phyloP scores from a whole-genome alignment of 2,888 invertebrate genomes.

The Diploptera punctata region DNA sequence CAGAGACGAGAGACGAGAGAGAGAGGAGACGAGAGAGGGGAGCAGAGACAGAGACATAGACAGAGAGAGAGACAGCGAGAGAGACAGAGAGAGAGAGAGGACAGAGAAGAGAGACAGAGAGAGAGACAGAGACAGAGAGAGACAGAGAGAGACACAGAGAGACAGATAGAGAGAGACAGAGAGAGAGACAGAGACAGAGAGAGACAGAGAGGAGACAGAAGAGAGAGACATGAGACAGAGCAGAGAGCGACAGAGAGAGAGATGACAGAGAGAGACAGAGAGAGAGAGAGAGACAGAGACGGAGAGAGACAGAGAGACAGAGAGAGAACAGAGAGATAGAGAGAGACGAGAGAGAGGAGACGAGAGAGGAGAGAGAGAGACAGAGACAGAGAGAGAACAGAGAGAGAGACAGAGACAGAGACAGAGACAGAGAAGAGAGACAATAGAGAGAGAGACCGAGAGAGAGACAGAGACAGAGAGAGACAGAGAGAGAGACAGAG shows the following conservation, averaged over 20 bases:
- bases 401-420: background rate
- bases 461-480: background rate
- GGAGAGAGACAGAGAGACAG: background rate
- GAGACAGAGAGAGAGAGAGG: no score
- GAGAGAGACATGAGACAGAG: background rate
- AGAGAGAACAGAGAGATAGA: background rate
- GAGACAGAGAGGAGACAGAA: background rate
- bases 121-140: no score
- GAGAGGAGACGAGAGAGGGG: background rate
- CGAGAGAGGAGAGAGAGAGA: background rate
- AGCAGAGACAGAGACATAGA: no score
- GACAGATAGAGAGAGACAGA: no score
- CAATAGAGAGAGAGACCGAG: background rate
- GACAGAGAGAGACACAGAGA: no score
- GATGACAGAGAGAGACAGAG: background rate
- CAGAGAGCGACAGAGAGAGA: background rate
- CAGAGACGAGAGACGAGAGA: no score
- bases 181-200: background rate
- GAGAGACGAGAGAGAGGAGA: background rate
- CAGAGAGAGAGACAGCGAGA: no score
- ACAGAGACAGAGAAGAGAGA: background rate
- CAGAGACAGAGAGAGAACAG: background rate
- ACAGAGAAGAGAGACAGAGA: no score
- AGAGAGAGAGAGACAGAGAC: background rate
- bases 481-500: background rate